Conservation (phyloP, 2,888 invertebrate species). For the Aporophyla nigra region DNA sequence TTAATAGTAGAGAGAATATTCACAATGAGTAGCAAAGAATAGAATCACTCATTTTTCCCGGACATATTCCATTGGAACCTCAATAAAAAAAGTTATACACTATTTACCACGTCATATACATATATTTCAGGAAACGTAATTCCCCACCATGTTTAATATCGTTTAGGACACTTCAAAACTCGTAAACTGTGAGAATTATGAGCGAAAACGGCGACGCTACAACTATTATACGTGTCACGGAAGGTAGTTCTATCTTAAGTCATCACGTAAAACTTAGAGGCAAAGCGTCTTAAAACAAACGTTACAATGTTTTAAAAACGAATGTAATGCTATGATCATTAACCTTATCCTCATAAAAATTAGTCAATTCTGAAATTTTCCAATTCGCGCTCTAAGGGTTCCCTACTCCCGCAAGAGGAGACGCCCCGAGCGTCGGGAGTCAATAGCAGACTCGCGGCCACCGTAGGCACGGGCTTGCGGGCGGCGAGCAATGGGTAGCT, state of each 20-base stretch:
- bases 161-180: conserved; percentile 18
- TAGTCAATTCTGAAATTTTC: not conserved
- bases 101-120: not conserved
- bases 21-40: not conserved
- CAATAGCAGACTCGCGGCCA: too few relatives aligned
- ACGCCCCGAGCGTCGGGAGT: too few relatives aligned
- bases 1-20: too few relatives aligned
- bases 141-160: conserved; percentile 2
- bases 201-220: not conserved
- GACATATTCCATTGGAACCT: not conserved
- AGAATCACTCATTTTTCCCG: not conserved
- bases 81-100: not conserved
- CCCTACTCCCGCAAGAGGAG: not conserved
- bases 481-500: too few relatives aligned
- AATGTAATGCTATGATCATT: not conserved
- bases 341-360: not conserved
- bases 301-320: not conserved
- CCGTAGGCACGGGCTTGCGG: too few relatives aligned
- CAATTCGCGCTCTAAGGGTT: not conserved
- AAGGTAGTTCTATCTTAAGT: conserved; percentile 2
- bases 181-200: conserved; percentile 38
- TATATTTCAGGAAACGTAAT: not conserved
- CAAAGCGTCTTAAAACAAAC: not conserved
- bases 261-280: not conserved
- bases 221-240: not conserved